phyloP scores from a whole-genome alignment of 1,140 invertebrate species.

The Melitaea cinxia region DNA sequence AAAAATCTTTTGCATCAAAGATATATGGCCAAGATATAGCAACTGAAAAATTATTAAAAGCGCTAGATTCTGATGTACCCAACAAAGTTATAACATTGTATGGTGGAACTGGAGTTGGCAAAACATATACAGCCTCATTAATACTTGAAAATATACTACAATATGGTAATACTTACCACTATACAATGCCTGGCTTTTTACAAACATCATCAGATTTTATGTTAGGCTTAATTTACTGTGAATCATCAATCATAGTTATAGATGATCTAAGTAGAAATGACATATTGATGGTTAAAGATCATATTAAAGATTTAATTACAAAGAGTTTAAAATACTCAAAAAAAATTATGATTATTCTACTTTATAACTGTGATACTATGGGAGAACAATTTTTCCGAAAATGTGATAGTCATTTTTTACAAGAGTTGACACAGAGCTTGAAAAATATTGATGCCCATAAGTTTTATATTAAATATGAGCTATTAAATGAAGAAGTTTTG shows the following conservation, averaged over 20 bases:
- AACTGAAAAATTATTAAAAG: constrained; percentile 46
- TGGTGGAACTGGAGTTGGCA: constrained; percentile 74
- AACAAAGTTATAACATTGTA: constrained; percentile 66
- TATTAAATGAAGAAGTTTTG: constrained; percentile 52
- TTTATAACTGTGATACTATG: constrained; percentile 59
- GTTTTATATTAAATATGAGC: constrained; percentile 60
- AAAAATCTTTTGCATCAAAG: constrained; percentile 44
- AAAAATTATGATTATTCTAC: constrained; percentile 56
- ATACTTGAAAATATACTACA: constrained; percentile 52
- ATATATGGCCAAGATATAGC: constrained; percentile 66
- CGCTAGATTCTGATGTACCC: constrained; percentile 43
- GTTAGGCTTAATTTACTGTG: constrained; percentile 58
- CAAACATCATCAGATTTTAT: constrained; percentile 50
- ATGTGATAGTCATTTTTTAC: constrained; percentile 50
- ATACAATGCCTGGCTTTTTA: constrained; percentile 61
- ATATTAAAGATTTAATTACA: constrained; percentile 46
- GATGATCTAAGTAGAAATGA: constrained; percentile 62
- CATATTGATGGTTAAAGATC: constrained; percentile 38
- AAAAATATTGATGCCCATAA: constrained; percentile 46
- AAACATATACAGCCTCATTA: constrained; percentile 62
- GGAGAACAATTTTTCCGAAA: constrained; percentile 40
- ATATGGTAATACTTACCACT: constrained; percentile 67
- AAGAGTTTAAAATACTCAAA: constrained; percentile 57
- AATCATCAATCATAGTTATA: constrained; percentile 58
- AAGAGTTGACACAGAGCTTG: constrained; percentile 45